phyloP scores from a whole-genome alignment of 2,888 invertebrate genomes.

The Physocephala rufipes region DNA sequence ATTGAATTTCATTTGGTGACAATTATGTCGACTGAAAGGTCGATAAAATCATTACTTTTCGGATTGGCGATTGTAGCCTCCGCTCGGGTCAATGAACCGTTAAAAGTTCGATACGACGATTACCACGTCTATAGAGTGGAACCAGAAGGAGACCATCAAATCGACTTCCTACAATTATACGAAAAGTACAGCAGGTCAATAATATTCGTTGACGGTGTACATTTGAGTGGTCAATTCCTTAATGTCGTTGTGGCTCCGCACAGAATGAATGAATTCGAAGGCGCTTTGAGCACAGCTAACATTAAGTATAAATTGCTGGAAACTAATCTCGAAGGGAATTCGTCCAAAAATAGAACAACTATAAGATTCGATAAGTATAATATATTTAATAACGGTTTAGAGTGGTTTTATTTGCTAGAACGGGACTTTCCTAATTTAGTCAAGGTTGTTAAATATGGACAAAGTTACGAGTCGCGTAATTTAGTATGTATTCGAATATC shows the following conservation, averaged over 20 bases:
- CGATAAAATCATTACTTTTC: neutral
- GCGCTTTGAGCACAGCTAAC: slow-evolving; percentile 46
- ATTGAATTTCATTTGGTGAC: too few species aligned
- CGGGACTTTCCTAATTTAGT: slow-evolving; percentile 66
- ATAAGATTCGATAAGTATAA: slow-evolving; percentile 47
- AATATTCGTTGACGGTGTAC: slow-evolving; percentile 65
- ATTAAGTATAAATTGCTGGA: slow-evolving; percentile 66
- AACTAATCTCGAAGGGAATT: slow-evolving; percentile 59
- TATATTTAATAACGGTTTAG: slow-evolving; percentile 66
- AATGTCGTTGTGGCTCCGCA: slow-evolving; percentile 63
- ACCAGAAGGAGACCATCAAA: slow-evolving; percentile 57
- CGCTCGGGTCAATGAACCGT: slow-evolving; percentile 27
- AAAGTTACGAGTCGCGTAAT: slow-evolving; percentile 71
- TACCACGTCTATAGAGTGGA: slow-evolving; percentile 70
- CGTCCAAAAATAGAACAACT: slow-evolving; percentile 55
- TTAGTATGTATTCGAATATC: slow-evolving; percentile 71
- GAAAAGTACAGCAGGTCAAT: slow-evolving; percentile 57
- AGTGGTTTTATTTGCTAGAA: slow-evolving; percentile 68
- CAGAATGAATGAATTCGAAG: slow-evolving; percentile 41
- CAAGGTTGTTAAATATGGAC: slow-evolving; percentile 67
- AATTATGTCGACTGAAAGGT: too few species aligned
- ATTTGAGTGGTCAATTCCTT: slow-evolving; percentile 62
- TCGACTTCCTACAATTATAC: slow-evolving; percentile 65
- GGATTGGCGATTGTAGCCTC: slow-evolving; percentile 19
- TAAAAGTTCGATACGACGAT: slow-evolving; percentile 65